A percentile compares a stretch with the other conserved stretches of the same genome.
These are phyloP conservation scores for Actenoides hombroni DNA, from an alignment of 2,113 vertebrate species.

Conservation along the genomic window DNA sequence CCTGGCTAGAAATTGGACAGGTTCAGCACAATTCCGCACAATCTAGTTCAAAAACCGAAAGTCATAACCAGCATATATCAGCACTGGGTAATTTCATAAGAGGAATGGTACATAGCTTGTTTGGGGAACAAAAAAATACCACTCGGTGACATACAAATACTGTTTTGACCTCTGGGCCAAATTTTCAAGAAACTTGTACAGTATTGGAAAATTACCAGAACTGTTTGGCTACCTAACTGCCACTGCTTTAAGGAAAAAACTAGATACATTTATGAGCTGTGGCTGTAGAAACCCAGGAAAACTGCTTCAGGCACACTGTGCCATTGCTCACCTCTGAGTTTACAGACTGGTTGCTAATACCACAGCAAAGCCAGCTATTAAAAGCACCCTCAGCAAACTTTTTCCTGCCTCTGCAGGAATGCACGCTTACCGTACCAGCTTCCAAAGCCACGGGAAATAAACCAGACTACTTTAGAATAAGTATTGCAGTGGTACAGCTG, in stretches of 20 bases:
- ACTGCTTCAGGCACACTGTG: background rate
- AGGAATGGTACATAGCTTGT: background rate
- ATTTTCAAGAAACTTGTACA: background rate
- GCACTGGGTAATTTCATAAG: background rate
- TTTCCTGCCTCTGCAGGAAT: background rate
- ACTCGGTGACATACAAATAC: background rate
- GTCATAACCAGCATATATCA: background rate
- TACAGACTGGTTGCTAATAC: background rate
- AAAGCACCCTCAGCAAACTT: background rate
- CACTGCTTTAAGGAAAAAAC: background rate
- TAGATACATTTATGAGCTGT: background rate
- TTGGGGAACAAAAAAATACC: background rate
- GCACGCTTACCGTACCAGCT: background rate
- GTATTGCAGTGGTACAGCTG: background rate
- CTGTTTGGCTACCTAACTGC: background rate
- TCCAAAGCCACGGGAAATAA: background rate
- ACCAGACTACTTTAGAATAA: background rate
- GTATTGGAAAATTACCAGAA: background rate
- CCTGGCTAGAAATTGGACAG: background rate
- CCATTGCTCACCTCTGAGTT: background rate
- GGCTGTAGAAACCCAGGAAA: background rate
- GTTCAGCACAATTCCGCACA: background rate
- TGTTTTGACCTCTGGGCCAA: background rate
- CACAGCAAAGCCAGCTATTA: background rate
- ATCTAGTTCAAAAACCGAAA: background rate